These are phyloP conservation scores for Meda fulgida DNA, from an alignment of 2,797 vertebrate genomes.

Conservation along the genomic window DNA sequence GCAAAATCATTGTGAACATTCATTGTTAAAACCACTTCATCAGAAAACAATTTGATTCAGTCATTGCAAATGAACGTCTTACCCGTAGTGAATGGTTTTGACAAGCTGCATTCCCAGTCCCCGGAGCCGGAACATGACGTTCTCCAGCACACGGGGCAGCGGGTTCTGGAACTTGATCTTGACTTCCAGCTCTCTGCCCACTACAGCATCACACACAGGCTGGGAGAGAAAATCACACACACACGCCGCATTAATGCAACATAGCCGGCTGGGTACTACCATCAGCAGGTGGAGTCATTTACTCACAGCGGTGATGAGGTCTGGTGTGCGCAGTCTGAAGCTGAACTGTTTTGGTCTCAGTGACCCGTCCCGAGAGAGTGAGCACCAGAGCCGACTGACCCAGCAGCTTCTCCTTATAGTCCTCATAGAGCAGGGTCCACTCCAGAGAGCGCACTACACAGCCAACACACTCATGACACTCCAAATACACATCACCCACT, in stretches of 20 bases:
- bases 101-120: conserved; percentile 86
- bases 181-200: conserved; percentile 80
- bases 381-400: conserved; percentile 89
- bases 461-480: background rate
- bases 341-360: conserved; percentile 81
- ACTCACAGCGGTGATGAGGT: conserved; percentile 82
- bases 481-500: background rate
- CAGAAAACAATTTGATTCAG: background rate
- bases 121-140: conserved; percentile 84
- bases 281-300: background rate
- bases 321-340: conserved; percentile 87
- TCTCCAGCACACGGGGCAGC: conserved; percentile 77
- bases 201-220: conserved; percentile 74
- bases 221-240: conserved; percentile 53
- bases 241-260: background rate
- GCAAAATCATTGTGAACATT: background rate
- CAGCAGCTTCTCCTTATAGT: conserved; percentile 84
- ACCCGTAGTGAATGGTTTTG: conserved; percentile 84
- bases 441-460: conserved; percentile 73
- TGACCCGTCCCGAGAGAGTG: conserved; percentile 78
- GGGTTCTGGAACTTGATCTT: conserved; percentile 90
- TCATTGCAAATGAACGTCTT: conserved; percentile 40
- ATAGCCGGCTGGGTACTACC: too few relatives aligned
- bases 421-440: conserved; percentile 75
- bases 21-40: background rate